phyloP scores from a whole-genome alignment of 2,113 vertebrate genomes.

The Amblyornis subalaris region DNA sequence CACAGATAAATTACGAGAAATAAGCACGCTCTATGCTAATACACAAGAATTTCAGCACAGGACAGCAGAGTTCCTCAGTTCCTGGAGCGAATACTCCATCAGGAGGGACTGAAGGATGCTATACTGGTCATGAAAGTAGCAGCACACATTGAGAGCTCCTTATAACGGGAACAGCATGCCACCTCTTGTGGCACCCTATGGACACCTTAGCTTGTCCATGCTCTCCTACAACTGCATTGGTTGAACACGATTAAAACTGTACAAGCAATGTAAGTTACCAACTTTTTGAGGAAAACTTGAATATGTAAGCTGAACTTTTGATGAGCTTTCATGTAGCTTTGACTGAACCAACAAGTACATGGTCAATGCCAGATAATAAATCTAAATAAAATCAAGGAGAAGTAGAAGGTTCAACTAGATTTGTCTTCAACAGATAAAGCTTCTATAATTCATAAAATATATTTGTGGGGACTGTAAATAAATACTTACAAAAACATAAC shows the following conservation, averaged over 20 bases:
- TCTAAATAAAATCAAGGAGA: not conserved
- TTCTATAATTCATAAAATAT: not conserved
- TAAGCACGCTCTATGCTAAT: not conserved
- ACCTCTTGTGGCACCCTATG: no score
- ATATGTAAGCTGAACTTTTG: not conserved
- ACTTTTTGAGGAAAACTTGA: not conserved
- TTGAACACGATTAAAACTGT: not conserved
- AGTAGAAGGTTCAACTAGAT: accelerated
- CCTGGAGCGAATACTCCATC: accelerated
- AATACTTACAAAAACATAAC: not conserved
- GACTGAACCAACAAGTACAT: accelerated
- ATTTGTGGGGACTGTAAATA: not conserved
- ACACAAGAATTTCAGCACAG: not conserved
- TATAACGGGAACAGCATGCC: accelerated
- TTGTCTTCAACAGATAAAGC: not conserved
- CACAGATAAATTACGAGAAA: not conserved
- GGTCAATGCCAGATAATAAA: not conserved
- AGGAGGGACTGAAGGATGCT: not conserved
- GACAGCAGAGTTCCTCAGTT: not conserved
- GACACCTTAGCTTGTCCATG: not conserved
- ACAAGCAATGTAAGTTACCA: not conserved
- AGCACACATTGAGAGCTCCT: not conserved
- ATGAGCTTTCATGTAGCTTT: not conserved
- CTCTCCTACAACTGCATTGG: not conserved
- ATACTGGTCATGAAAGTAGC: accelerated